Evolutionary conservation across 2,797 vertebrate genomes (phyloP).

Genomic region (Sternarchorhynchus goeldii): DNA sequence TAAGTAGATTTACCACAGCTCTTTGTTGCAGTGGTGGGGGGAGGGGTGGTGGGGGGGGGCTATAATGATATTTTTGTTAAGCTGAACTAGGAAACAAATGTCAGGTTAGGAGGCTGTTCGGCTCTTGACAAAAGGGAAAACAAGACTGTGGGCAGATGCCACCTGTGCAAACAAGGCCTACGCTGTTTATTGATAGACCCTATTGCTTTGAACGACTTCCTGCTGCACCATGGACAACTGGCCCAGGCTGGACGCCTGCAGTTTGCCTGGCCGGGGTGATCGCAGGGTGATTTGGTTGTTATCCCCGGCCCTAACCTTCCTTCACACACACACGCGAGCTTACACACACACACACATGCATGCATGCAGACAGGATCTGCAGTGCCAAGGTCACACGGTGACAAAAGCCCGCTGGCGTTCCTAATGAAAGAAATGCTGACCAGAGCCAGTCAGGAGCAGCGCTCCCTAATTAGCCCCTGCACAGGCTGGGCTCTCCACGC

Average conservation of each 20-base stretch:
- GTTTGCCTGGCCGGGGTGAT: slow-evolving; percentile 55
- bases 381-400: slow-evolving; percentile 58
- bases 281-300: slow-evolving; percentile 40
- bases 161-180: slow-evolving; percentile 76
- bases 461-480: slow-evolving; percentile 74
- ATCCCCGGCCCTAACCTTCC: neutral
- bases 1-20: slow-evolving; percentile 58
- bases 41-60: slow-evolving; percentile 46
- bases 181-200: slow-evolving; percentile 64
- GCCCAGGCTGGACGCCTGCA: slow-evolving; percentile 57
- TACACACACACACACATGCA: neutral
- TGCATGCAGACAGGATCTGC: slow-evolving; percentile 21
- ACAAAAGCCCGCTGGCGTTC: slow-evolving; percentile 70
- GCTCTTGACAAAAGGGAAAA: slow-evolving; percentile 70
- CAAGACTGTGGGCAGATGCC: slow-evolving; percentile 66
- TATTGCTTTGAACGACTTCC: slow-evolving; percentile 55
- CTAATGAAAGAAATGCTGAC: slow-evolving; percentile 66
- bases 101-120: slow-evolving; percentile 60
- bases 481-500: slow-evolving; percentile 62
- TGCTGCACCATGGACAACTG: slow-evolving; percentile 60
- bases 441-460: slow-evolving; percentile 61
- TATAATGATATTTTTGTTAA: slow-evolving; percentile 67
- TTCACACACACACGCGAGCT: slow-evolving; percentile 10
- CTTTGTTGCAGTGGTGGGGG: slow-evolving; percentile 47
- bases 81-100: slow-evolving; percentile 71